A percentile compares a stretch with the other conserved stretches of the same genome.
Conservation (phyloP, 1,140 invertebrate species). For the Aphelenchoides fujianensis region DNA sequence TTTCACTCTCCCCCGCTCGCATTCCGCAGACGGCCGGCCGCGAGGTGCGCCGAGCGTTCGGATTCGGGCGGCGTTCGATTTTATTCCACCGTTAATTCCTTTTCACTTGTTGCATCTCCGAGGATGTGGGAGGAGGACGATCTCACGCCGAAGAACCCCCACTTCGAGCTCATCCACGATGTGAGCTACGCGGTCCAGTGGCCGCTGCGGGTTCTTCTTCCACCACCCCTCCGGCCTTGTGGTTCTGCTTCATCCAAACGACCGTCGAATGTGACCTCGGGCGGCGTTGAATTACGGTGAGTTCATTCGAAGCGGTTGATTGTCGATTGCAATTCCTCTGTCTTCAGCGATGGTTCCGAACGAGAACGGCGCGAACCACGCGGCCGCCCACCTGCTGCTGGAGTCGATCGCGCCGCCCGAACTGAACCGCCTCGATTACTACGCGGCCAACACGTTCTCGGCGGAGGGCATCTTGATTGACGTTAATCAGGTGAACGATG, state of each 20-base stretch:
- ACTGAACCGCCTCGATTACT: neutral
- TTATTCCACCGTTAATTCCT: no score
- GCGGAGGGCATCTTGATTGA: neutral
- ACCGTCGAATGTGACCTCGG: neutral
- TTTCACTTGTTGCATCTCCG: neutral
- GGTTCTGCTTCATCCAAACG: neutral
- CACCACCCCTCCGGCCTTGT: neutral
- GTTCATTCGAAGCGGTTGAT: no score
- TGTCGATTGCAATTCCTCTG: no score
- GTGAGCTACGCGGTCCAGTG: neutral
- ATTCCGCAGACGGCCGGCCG: no score
- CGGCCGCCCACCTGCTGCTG: neutral
- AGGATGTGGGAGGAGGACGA: neutral
- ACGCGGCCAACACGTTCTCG: neutral
- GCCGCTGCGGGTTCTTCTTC: neutral
- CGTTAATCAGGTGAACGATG: neutral
- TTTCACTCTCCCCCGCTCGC: no score
- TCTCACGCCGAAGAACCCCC: neutral
- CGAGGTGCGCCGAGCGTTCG: no score
- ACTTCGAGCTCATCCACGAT: neutral
- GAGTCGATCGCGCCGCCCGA: neutral
- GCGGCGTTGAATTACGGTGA: neutral
- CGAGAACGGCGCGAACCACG: neutral
- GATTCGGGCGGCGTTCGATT: no score
- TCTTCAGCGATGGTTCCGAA: neutral